Evolutionary conservation across 2,113 vertebrate species (phyloP).

Genomic region (Dunckerocampus dactyliophorus): DNA sequence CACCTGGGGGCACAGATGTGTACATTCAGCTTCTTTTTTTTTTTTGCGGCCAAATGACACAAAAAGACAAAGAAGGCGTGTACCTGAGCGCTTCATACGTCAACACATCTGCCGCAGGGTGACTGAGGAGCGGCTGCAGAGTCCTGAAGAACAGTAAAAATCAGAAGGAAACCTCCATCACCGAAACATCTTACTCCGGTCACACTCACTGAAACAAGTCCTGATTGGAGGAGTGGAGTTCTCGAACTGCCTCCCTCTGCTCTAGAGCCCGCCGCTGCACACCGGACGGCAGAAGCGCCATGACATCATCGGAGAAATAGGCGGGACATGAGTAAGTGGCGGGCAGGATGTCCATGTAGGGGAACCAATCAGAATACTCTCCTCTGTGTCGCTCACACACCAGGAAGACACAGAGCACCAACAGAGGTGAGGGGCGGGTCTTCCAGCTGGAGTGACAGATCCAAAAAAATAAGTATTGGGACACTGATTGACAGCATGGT

Average conservation of each 20-base stretch:
- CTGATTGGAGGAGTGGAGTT: constrained; percentile 68
- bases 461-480: background rate
- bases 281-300: constrained; percentile 71
- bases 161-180: no score
- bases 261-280: constrained; percentile 69
- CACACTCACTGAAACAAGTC: constrained; percentile 71
- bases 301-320: constrained; percentile 67
- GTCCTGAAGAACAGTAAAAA: constrained; percentile 48
- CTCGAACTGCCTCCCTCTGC: constrained; percentile 69
- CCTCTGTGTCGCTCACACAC: constrained; percentile 80
- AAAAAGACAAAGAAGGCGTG: no score
- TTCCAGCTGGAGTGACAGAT: constrained; percentile 60
- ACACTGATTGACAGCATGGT: background rate
- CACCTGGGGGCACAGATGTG: constrained; percentile 63
- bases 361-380: constrained; percentile 79
- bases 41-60: background rate
- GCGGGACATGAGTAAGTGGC: constrained; percentile 79
- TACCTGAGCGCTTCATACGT: constrained; percentile 75
- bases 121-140: constrained; percentile 80
- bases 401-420: constrained; percentile 85
- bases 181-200: no score
- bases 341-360: constrained; percentile 85
- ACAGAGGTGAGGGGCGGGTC: constrained; percentile 74
- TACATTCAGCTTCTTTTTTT: no score
- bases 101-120: constrained; percentile 69